A percentile compares a stretch with the other conserved stretches of the same genome.
phyloP scores from a whole-genome alignment of 2,888 invertebrate genomes.

The Asteroscopus sphinx region DNA sequence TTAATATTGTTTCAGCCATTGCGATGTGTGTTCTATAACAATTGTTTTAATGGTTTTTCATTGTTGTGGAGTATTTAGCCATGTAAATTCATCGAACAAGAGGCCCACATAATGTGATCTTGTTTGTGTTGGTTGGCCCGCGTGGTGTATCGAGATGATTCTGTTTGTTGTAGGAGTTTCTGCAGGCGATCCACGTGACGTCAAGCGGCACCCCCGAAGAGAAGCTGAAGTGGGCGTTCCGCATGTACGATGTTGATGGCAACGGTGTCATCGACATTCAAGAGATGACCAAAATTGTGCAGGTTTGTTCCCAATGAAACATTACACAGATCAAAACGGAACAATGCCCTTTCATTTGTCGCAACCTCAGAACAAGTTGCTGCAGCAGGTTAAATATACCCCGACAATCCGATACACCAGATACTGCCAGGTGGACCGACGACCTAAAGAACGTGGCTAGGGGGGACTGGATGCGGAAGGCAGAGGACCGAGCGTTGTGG shows the following conservation, averaged over 20 bases:
- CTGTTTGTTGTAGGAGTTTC: slow-evolving; percentile 95
- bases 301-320: slow-evolving; percentile 90
- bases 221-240: slow-evolving; percentile 99
- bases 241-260: slow-evolving; percentile 99
- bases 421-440: too few species aligned
- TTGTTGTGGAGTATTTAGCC: slow-evolving; percentile 18
- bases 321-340: slow-evolving; percentile 19
- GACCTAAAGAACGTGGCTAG: too few species aligned
- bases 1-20: slow-evolving; percentile 13
- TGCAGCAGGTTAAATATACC: slow-evolving; percentile 17
- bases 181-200: slow-evolving; percentile 99
- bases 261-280: slow-evolving; percentile 99
- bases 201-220: slow-evolving; percentile 99
- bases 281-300: slow-evolving; percentile 99
- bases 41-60: slow-evolving; percentile 35
- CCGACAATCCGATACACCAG: not conserved
- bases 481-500: too few species aligned
- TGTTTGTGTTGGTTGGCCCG: slow-evolving; percentile 51
- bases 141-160: slow-evolving; percentile 57
- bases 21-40: slow-evolving; percentile 33
- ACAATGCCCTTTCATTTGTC: slow-evolving; percentile 18
- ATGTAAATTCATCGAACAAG: slow-evolving; percentile 56
- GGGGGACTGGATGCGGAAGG: too few species aligned
- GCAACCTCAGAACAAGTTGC: too few species aligned
- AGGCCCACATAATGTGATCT: slow-evolving; percentile 34